phyloP scores from a whole-genome alignment of 2,113 vertebrate species.

The Caranx melampygus region DNA sequence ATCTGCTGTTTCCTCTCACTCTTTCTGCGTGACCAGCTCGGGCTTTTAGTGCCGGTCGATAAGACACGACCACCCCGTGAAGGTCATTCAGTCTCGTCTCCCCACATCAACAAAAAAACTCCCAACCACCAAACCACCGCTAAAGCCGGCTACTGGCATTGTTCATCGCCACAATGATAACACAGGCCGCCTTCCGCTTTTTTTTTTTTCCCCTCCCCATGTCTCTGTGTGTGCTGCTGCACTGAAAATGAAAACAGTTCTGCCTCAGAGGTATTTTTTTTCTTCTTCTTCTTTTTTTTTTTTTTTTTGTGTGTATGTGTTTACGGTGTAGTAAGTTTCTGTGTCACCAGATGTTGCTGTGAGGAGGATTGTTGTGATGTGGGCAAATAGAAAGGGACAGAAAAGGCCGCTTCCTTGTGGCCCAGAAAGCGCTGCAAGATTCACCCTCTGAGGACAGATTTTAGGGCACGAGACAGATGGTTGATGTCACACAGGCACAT shows the following conservation, averaged over 20 bases:
- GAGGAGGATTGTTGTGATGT: slow-evolving; percentile 18
- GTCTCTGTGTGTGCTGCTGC: not conserved
- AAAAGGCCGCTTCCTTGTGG: slow-evolving; percentile 28
- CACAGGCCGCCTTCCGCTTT: not conserved
- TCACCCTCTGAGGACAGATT: slow-evolving; percentile 39
- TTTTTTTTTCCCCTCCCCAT: not conserved
- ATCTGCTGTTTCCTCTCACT: slow-evolving; percentile 37
- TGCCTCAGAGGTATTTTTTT: not conserved
- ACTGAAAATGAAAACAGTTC: slow-evolving; percentile 23
- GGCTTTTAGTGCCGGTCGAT: slow-evolving; percentile 70
- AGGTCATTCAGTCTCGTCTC: slow-evolving; percentile 55
- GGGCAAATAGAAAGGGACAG: slow-evolving; percentile 1
- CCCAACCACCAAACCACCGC: slow-evolving; percentile 35
- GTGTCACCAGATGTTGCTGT: slow-evolving; percentile 54
- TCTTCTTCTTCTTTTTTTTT: not conserved
- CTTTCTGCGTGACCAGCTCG: slow-evolving; percentile 39
- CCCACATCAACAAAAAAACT: slow-evolving; percentile 8
- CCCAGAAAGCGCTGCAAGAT: slow-evolving; percentile 24
- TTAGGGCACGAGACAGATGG: slow-evolving; percentile 61
- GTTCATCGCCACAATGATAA: not conserved
- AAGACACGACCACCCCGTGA: slow-evolving; percentile 57
- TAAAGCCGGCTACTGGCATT: not conserved
- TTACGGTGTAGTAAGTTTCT: slow-evolving; percentile 8
- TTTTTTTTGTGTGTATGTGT: no score
- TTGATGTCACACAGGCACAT: slow-evolving; percentile 39